Evolutionary conservation across 2,797 vertebrate species (phyloP), one percentile per base, ranked within the genome.

Genomic region (Phrynocephalus vlangalii): DNA sequence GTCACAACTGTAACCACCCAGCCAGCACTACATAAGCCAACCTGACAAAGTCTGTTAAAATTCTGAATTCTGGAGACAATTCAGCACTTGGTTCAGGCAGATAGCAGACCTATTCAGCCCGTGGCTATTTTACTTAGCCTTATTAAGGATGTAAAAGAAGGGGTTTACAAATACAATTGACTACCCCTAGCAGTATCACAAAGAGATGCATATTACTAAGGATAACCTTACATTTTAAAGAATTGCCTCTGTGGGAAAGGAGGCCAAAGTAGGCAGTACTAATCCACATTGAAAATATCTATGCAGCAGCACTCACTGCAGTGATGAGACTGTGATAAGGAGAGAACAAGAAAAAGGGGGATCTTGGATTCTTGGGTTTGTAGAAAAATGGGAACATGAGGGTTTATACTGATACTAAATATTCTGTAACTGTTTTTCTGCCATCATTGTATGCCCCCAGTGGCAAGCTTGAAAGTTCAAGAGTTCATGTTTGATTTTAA

Each of bases 401-500:
- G 9, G 10, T 63, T 44, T 22, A 6, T 38, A 60, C n/a, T 70
- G 70, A 52, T 22, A 28, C 22, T 15, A 2, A 63, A 28, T 70
- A 44, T 5, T 44, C 38, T 44, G 38, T 44, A 48, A 50, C 28
- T 78, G 18, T 30, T 70, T 70, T 28, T 80, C 60, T 87, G 72
- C 11, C 38, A 73, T 67, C 16, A 75, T 56, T 56, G 15, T n/a
- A 10, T 38, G 15, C 5, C 71, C 7, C 48, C 71, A 77, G 20
- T 20, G 18, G 11, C 78, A 67, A 52, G 48, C 3, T 11, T 79
- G 33, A 63, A 93, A 96, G 91, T 92, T 94, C 95, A 94, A 85
- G 79, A 93, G 96, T 94, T 95, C 87, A 86, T 93, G 96, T 95
- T 92, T 92, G 73, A 87, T 93, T 38, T 24, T 82, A 73, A 79